Base-by-base conservation (phyloP, 2,888 invertebrate species). In the Hydropsyche betteni region DNA sequence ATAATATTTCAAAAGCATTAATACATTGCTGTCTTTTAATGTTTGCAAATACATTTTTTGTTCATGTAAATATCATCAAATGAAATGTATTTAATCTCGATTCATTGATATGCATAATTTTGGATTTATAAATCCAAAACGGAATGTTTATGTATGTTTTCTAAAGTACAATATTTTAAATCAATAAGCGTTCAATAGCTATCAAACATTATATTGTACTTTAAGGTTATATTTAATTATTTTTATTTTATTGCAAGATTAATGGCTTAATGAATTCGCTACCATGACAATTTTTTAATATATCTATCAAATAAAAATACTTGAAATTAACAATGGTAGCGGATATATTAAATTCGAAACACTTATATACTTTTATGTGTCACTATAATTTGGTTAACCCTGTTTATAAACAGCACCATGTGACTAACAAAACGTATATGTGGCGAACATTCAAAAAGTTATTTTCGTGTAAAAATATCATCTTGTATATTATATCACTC, bases 301-400 rank as follows among this genome's bases (percentile, higher is more conserved):
- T 64, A 64, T 64, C 4, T 8, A 24, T 61, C 2, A 24, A 36
- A 64, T 36, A 24, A 24, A 24, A 24, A 24, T 24, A n/a, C 55
- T 24, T 55, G 16, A 2, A 55, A 16, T 33, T 61, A 61, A 36
- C 12, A 64, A 36, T 64, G 34, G 10, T 36, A 36, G 64, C 36
- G 64, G 12, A 36, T n/a, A 8, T 64, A 34, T 64, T 36, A 34
- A 64, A 64, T 64, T 5, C 16, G 4, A 50, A n/a, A 44, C 16
- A 50, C 50, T 24, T 24, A n/a, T 69, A 69, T 69, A 68, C 38
- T 50, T 64, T 36, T 8, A 64, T 36, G 24, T 24, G 64, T 64
- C 64, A 64, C 74, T 64, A 61, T 44, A 38, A 70, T 74, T 61
- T 76, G 74, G 77, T 75, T 76, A 78, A 78, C 78, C 76, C 76